Percentiles rank a stretch among this genome's conserved stretches.
Evolutionary conservation across 2,113 vertebrate species (phyloP).

Genomic region (Neogobius melanostomus): DNA sequence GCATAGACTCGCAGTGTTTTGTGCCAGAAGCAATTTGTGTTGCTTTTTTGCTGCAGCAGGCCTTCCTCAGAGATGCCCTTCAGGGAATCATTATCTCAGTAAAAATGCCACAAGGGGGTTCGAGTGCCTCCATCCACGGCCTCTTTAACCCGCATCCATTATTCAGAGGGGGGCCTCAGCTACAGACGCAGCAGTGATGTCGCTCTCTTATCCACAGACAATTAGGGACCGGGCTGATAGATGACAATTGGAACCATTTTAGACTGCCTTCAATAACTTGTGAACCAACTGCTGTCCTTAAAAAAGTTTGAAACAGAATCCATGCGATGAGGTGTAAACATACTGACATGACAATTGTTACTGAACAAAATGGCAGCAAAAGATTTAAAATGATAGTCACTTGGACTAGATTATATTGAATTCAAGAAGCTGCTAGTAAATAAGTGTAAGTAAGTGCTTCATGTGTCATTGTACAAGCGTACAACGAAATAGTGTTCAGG

Average conservation of each 20-base stretch:
- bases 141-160: constrained; percentile 62
- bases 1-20: constrained; percentile 28
- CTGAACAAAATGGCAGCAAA: too few species aligned
- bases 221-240: constrained; percentile 19
- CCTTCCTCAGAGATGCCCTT: constrained; percentile 42
- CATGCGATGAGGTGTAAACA: not conserved
- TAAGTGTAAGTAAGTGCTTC: too few species aligned
- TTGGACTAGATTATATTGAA: too few species aligned
- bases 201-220: constrained; percentile 20
- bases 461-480: too few species aligned
- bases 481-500: too few species aligned
- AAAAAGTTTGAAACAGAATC: not conserved
- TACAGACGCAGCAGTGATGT: constrained; percentile 24
- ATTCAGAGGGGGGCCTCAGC: constrained; percentile 50
- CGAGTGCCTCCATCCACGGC: constrained; percentile 40
- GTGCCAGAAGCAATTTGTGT: constrained; percentile 17
- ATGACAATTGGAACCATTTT: not conserved
- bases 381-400: too few species aligned
- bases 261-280: not conserved
- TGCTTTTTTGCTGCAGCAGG: constrained; percentile 30
- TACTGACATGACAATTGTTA: too few species aligned
- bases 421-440: too few species aligned
- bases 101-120: constrained; percentile 39
- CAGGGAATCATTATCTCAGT: constrained; percentile 54
- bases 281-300: not conserved